Percentiles rank a stretch among this genome's conserved stretches.
phyloP scores from a whole-genome alignment of 2,888 invertebrate species.

The Dicyrtomina minuta region DNA sequence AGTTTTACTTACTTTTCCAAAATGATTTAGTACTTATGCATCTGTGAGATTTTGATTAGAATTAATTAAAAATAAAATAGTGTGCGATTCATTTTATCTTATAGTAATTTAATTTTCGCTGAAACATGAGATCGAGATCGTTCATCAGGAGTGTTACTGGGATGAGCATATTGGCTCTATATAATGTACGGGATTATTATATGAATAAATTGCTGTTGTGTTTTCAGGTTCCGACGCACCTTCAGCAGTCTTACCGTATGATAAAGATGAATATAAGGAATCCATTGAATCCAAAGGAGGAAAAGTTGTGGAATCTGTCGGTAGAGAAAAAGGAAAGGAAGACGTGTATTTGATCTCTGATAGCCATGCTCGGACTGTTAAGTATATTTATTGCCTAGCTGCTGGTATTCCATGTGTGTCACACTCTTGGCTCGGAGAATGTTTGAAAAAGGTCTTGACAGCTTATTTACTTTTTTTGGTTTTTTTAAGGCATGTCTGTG shows the following conservation, averaged over 20 bases:
- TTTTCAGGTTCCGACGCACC: neutral
- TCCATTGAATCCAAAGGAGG: slow-evolving; percentile 46
- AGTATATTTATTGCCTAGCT: slow-evolving; percentile 72
- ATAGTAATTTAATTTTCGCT: neutral
- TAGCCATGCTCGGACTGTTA: slow-evolving; percentile 71
- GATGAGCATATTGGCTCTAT: no score
- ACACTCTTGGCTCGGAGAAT: slow-evolving; percentile 71
- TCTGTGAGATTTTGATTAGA: neutral
- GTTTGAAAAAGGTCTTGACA: slow-evolving; percentile 58
- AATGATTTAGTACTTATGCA: neutral
- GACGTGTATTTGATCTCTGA: slow-evolving; percentile 67
- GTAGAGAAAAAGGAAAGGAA: slow-evolving; percentile 46
- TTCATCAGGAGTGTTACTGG: no score
- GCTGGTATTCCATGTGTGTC: slow-evolving; percentile 67
- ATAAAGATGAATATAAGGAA: slow-evolving; percentile 47
- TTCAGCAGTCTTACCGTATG: slow-evolving; percentile 35
- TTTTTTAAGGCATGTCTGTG: neutral
- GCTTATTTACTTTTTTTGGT: neutral
- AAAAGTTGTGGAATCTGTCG: slow-evolving; percentile 42
- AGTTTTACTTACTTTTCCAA: no score
- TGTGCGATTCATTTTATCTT: neutral
- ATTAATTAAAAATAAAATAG: neutral
- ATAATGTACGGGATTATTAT: no score
- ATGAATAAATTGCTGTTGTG: neutral
- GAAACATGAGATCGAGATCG: no score